Percentiles rank a stretch among this genome's conserved stretches.
phyloP scores from a whole-genome alignment of 1,140 invertebrate genomes.

The Amphibalanus amphitrite region DNA sequence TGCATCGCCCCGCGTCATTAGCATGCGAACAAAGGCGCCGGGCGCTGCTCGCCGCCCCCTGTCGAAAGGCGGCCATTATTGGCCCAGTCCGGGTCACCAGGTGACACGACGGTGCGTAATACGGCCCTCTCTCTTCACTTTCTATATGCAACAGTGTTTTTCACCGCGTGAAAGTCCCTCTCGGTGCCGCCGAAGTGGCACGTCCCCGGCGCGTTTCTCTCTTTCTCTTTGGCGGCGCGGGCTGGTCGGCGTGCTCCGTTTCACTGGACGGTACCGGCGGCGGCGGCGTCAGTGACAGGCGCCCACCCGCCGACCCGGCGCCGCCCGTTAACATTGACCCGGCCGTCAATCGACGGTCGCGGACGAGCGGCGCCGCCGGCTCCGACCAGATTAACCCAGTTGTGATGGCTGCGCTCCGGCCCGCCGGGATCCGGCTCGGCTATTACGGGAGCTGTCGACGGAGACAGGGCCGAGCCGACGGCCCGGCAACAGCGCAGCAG shows the following conservation, averaged over 20 bases:
- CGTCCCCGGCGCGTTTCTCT: background rate
- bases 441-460: too few relatives aligned
- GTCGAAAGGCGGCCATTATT: background rate
- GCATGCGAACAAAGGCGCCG: background rate
- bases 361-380: too few relatives aligned
- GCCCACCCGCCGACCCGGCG: too few relatives aligned
- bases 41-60: background rate
- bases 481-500: background rate
- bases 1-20: background rate
- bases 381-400: background rate
- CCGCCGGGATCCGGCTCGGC: too few relatives aligned
- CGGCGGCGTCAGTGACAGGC: too few relatives aligned
- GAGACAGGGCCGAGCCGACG: too few relatives aligned
- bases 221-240: background rate
- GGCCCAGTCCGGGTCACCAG: background rate
- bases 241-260: background rate
- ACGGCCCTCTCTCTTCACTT: background rate
- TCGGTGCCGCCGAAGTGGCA: background rate
- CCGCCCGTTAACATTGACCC: background rate
- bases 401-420: background rate
- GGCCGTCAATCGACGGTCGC: background rate
- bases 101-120: background rate
- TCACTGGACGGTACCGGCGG: background rate
- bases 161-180: background rate
- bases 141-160: constrained; percentile 2